A percentile compares a stretch with the other conserved stretches of the same genome.
Evolutionary conservation across 2,797 vertebrate genomes (phyloP).

Genomic region (Melopsittacus undulatus): DNA sequence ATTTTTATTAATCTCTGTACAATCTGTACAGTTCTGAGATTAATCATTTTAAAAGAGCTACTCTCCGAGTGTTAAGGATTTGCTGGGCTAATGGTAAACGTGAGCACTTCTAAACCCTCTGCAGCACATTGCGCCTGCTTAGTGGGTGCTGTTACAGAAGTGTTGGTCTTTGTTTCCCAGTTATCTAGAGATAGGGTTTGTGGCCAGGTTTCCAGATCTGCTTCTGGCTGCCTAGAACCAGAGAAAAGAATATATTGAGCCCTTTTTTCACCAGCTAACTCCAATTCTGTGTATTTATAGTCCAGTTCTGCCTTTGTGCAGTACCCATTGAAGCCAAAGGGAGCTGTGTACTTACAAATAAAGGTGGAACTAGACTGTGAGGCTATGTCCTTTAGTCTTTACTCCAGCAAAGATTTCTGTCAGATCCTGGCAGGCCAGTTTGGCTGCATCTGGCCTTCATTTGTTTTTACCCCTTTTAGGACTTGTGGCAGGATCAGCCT

Average conservation of each 20-base stretch:
- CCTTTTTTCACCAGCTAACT: not conserved
- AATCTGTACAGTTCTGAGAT: conserved; percentile 72
- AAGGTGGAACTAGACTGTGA: not conserved
- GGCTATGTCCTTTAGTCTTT: not conserved
- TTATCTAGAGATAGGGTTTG: conserved; percentile 31
- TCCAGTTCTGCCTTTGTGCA: not conserved
- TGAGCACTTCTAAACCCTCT: conserved; percentile 14
- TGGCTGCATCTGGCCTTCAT: not conserved
- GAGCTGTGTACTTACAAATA: not conserved
- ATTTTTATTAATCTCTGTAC: conserved; percentile 77
- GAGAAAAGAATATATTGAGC: not conserved
- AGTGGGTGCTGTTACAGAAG: not conserved
- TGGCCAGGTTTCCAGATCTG: not conserved
- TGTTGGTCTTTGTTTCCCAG: conserved; percentile 24
- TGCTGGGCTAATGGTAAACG: conserved; percentile 25
- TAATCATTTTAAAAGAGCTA: conserved; percentile 77
- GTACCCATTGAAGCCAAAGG: not conserved
- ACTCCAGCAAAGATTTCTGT: not conserved
- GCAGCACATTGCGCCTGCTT: not conserved
- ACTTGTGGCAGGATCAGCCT: not conserved
- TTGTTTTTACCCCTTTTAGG: not conserved
- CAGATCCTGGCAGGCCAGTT: not conserved
- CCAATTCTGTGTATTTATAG: not conserved
- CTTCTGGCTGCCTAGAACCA: conserved; percentile 26
- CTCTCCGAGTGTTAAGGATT: conserved; percentile 44